Conservation (phyloP, 2,888 invertebrate species). For the Elmis aenea region DNA sequence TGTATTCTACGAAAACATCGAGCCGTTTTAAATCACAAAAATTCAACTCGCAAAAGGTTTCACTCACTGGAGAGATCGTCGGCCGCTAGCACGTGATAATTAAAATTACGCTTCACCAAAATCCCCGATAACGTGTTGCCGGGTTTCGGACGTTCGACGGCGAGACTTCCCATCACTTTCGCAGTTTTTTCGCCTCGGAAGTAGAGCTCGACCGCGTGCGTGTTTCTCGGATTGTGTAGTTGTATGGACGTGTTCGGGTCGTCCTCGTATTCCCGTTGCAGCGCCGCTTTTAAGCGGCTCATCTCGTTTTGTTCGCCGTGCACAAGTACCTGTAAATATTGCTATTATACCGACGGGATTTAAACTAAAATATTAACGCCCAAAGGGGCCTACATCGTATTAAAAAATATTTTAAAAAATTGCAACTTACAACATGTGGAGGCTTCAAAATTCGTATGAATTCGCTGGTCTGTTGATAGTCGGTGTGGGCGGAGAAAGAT, state of each 20-base stretch:
- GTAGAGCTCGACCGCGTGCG: slow-evolving; percentile 85
- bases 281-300: slow-evolving; percentile 90
- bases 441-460: slow-evolving; percentile 93
- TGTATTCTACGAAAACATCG: slow-evolving; percentile 69
- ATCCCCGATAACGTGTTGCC: slow-evolving; percentile 84
- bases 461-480: slow-evolving; percentile 96
- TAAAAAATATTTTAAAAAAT: neutral
- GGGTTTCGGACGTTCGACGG: slow-evolving; percentile 74
- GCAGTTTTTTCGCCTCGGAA: slow-evolving; percentile 98
- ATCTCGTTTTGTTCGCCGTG: slow-evolving; percentile 99
- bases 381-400: slow-evolving; percentile 1
- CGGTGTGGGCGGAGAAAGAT: slow-evolving; percentile 98
- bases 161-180: slow-evolving; percentile 93
- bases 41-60: slow-evolving; percentile 1
- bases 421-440: slow-evolving; percentile 76
- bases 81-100: slow-evolving; percentile 91
- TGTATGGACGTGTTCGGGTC: slow-evolving; percentile 75
- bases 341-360: neutral
- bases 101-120: slow-evolving; percentile 94
- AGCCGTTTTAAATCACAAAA: slow-evolving; percentile 2
- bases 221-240: slow-evolving; percentile 94
- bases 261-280: slow-evolving; percentile 90
- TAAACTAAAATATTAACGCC: slow-evolving; percentile 3
- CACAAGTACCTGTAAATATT: slow-evolving; percentile 72
- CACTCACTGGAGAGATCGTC: slow-evolving; percentile 79